These are phyloP conservation scores for Hippocampus barbouri DNA, from an alignment of 2,113 vertebrate species.

Conservation along the genomic window DNA sequence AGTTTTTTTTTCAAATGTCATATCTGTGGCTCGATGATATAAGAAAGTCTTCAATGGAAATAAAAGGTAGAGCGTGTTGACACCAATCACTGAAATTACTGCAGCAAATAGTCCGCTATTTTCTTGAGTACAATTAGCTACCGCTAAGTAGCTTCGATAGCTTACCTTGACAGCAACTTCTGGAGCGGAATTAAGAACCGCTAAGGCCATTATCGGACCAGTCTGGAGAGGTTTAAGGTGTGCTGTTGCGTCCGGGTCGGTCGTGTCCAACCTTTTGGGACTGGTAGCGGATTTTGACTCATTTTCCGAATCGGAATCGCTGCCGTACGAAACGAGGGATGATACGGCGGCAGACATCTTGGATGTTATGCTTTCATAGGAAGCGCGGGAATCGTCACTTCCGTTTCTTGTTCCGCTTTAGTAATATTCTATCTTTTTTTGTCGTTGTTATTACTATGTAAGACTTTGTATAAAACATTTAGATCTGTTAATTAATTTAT, in stretches of 20 bases:
- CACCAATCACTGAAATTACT: neutral
- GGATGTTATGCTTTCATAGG: conserved; percentile 68
- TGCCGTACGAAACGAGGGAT: conserved; percentile 84
- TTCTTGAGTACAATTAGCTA: conserved; percentile 6
- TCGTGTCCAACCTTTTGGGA: conserved; percentile 36
- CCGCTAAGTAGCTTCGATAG: conserved; percentile 22
- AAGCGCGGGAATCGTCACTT: conserved; percentile 38
- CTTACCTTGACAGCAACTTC: conserved; percentile 93
- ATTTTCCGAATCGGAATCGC: conserved; percentile 84
- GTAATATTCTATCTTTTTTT: neutral
- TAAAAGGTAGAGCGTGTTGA: neutral
- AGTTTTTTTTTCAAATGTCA: too few species aligned
- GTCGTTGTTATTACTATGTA: too few species aligned
- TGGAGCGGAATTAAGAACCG: conserved; percentile 81
- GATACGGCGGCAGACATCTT: conserved; percentile 82
- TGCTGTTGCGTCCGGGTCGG: conserved; percentile 72
- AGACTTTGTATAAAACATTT: neutral
- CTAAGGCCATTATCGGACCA: conserved; percentile 53
- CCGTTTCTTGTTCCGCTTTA: conserved; percentile 7
- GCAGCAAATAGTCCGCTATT: neutral
- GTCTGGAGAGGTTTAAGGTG: conserved; percentile 73
- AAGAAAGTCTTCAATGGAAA: neutral
- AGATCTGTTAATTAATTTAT: neutral
- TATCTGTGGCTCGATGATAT: too few species aligned
- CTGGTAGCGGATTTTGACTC: conserved; percentile 66